These are phyloP conservation scores for Alaudala cheleensis DNA, from an alignment of 2,113 vertebrate genomes.

Conservation along the genomic window DNA sequence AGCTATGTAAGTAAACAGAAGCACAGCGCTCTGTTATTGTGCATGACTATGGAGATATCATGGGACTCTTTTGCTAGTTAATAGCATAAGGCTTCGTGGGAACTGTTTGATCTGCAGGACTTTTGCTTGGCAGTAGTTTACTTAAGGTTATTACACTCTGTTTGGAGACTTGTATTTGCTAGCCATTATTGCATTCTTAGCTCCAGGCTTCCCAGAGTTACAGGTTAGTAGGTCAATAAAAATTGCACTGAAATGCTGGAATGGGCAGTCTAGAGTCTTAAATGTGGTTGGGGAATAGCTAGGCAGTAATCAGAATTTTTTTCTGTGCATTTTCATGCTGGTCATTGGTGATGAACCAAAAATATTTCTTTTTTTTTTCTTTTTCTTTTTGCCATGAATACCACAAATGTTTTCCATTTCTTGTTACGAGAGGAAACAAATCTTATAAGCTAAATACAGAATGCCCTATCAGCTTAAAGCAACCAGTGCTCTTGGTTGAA, in stretches of 20 bases:
- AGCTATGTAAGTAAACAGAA: constrained; percentile 61
- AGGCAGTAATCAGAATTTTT: neutral
- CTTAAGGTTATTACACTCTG: constrained; percentile 63
- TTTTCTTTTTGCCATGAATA: neutral
- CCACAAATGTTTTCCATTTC: neutral
- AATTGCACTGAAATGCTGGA: constrained; percentile 77
- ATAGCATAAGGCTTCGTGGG: constrained; percentile 52
- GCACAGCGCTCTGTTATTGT: neutral
- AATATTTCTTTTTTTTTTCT: neutral
- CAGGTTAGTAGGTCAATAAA: constrained; percentile 78
- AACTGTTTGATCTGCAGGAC: constrained; percentile 62
- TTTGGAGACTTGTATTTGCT: constrained; percentile 61
- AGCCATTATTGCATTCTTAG: constrained; percentile 64
- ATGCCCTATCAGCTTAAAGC: neutral
- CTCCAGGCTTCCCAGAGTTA: constrained; percentile 56
- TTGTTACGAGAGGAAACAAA: neutral
- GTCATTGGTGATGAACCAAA: neutral
- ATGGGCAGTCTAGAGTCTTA: constrained; percentile 19
- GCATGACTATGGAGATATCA: constrained; percentile 13
- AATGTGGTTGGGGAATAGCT: constrained; percentile 8
- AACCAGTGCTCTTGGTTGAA: neutral
- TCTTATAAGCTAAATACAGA: neutral
- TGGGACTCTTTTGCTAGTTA: constrained; percentile 56
- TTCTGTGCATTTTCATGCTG: neutral
- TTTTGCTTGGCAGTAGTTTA: constrained; percentile 57